These are phyloP conservation scores for Sericinus montela DNA, from an alignment of 2,888 invertebrate species.

Conservation along the genomic window DNA sequence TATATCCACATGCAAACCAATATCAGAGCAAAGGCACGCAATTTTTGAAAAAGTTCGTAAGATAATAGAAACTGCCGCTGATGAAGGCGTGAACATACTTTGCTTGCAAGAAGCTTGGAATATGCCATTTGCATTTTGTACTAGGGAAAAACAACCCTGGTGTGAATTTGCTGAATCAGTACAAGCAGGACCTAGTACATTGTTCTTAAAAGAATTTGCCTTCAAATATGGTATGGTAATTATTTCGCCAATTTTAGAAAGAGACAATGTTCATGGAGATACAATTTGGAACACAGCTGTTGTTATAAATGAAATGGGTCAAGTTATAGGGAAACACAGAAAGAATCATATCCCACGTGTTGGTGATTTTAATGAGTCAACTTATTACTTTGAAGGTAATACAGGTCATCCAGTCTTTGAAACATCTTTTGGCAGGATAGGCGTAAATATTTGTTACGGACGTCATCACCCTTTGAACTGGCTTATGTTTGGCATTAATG, in stretches of 20 bases:
- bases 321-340: slow-evolving; percentile 94
- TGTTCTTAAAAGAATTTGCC: slow-evolving; percentile 88
- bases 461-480: slow-evolving; percentile 99
- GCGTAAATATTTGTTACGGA: slow-evolving; percentile 98
- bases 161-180: slow-evolving; percentile 97
- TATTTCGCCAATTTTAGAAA: slow-evolving; percentile 95
- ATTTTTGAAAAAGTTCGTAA: slow-evolving; percentile 86
- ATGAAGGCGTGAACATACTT: slow-evolving; percentile 90
- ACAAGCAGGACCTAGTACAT: slow-evolving; percentile 90
- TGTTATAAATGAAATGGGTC: slow-evolving; percentile 92
- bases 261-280: slow-evolving; percentile 92
- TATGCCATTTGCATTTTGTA: slow-evolving; percentile 99
- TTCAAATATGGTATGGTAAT: slow-evolving; percentile 94
- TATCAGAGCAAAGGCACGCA: slow-evolving; percentile 89
- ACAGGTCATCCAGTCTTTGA: slow-evolving; percentile 97
- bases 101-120: slow-evolving; percentile 99
- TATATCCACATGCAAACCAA: no score
- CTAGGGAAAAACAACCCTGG: slow-evolving; percentile 97
- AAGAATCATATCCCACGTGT: slow-evolving; percentile 99
- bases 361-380: slow-evolving; percentile 99
- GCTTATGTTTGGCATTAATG: slow-evolving; percentile 98
- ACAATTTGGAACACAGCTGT: slow-evolving; percentile 97
- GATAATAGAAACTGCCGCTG: slow-evolving; percentile 88
- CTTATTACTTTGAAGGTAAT: slow-evolving; percentile 97
- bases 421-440: slow-evolving; percentile 92